Evolutionary conservation across 1,140 invertebrate species (phyloP).

Genomic region (Drosophila jambulina): DNA sequence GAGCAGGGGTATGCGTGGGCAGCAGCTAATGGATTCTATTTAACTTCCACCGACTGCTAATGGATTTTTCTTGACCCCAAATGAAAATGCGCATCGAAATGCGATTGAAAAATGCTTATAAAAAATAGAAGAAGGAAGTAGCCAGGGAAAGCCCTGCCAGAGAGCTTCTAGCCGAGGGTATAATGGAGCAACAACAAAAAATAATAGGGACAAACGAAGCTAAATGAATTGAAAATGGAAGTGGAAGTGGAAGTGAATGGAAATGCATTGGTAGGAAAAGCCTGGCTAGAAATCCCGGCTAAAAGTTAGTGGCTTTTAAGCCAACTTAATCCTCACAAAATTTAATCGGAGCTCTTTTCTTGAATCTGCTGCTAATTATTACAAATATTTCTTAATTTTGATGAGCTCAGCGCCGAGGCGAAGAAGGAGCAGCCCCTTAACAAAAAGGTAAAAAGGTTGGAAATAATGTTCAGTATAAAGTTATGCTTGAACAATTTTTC

Average conservation of each 20-base stretch:
- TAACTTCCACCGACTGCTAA: slow-evolving; percentile 84
- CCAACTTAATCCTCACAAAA: slow-evolving; percentile 12
- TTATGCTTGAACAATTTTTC: slow-evolving; percentile 77
- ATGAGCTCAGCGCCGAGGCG: slow-evolving; percentile 38
- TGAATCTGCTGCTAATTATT: slow-evolving; percentile 59
- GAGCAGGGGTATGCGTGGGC: slow-evolving; percentile 25
- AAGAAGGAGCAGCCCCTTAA: slow-evolving; percentile 10
- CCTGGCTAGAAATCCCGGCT: not conserved
- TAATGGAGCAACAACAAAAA: slow-evolving; percentile 47
- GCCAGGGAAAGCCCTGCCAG: slow-evolving; percentile 16
- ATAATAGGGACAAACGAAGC: slow-evolving; percentile 56
- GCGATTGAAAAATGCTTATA: slow-evolving; percentile 82
- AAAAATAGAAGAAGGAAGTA: slow-evolving; percentile 70
- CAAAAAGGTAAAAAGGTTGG: slow-evolving; percentile 4
- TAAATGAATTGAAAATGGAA: slow-evolving; percentile 80
- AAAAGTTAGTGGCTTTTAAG: slow-evolving; percentile 37
- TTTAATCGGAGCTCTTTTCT: slow-evolving; percentile 3
- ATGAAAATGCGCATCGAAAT: slow-evolving; percentile 84
- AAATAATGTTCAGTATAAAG: slow-evolving; percentile 55
- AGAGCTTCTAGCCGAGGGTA: slow-evolving; percentile 22
- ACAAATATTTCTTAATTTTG: slow-evolving; percentile 79
- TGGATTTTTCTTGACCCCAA: slow-evolving; percentile 85
- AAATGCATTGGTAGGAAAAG: slow-evolving; percentile 54
- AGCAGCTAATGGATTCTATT: slow-evolving; percentile 84
- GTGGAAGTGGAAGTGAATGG: slow-evolving; percentile 64